Evolutionary conservation across 2,797 vertebrate genomes (phyloP), one percentile per base, ranked within the genome.

Genomic region (Orientallactaga sibirica): DNA sequence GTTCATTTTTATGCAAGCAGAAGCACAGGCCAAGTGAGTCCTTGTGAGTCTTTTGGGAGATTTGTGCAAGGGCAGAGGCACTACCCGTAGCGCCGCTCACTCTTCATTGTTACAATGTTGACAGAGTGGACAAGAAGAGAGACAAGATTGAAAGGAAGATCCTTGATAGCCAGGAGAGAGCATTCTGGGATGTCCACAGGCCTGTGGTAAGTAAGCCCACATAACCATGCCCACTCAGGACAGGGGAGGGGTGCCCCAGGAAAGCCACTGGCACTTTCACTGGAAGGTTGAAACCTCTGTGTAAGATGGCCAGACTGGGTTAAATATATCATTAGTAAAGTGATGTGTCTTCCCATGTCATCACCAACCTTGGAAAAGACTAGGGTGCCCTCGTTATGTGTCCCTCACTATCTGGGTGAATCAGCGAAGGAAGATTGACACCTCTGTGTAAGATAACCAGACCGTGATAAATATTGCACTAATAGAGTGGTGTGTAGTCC

Each of bases 1-100:
- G 96, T 99, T 99, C 98, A 99, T 99, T 98, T 99, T 99, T 98
- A 99, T 99, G 99, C 99, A 99, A 99, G 99, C 99, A 97, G 99
- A 99, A 98, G 99, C 99, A 98, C 99, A 99, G 98, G 99, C 99
- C 92, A 99, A 99, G 99, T 99, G 99, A 98, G 99, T 99, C 97
- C 90, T 93, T 96, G 95, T 94, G 95, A 96, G 94, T 95, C 94
- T 95, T 68, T 80, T 20, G 85, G 64, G 70, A 88, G 67, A 52
- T 81, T 76, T 86, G 86, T 86, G 92, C 85, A 37, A 19, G 15
- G 37, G 14, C 88, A n/a, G n/a, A 94, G 89, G 55, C 68, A 7
- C 37, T 81, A 1, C 37, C 7, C 33, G 95, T 88, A 96, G 92
- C n/a, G 0, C 66, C 16, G 0, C 95, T 97, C 93, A 41, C 75